Evolutionary conservation across 2,113 vertebrate genomes (phyloP), one percentile per base, ranked within the genome.

Genomic region (Holacanthus passer): DNA sequence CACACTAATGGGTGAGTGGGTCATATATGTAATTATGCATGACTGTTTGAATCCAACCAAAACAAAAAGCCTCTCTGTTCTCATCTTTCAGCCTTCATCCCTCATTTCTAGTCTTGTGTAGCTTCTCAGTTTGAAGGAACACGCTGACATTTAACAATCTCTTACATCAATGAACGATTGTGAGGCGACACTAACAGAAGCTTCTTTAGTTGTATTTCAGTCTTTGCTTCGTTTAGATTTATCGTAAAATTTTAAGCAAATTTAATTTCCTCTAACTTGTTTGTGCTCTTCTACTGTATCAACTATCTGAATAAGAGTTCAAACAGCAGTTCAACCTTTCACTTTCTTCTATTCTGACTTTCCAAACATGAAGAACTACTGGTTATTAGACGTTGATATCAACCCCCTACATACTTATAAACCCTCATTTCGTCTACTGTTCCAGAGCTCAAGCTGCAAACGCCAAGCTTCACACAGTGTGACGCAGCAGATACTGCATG

Each of bases 31-130:
- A 39, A 76, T 72, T 39, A 55, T 45, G 45, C 31, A 67, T 5
- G 55, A 39, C 27, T 62, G 66, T 35, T 24, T 59, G 65, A 43
- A 76, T 35, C 35, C 75, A 17, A 74, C 70, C 69, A 63, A 56
- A 71, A 85, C 37, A 81, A 69, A 63, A 63, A 50, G n/a, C 63
- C 22, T 19, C n/a, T 52, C 17, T 71, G 48, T 48, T 58, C 59
- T 70, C 12, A 29, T 6, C 59, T 13, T 4, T 2, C 11, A 13
- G 31, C n/a, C 41, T 41, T 47, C 19, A 31, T 43, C 24, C 37
- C 53, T 50, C 31, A 0, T n/a, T 7, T 32, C 3, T 17, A 31
- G 2, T 62, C 29, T 17, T 14, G n/a, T 39, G 50, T 0, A 24
- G 50, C 20, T 56, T 66, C n/a, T 53, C 59, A 19, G 7, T n/a